Evolutionary conservation across 1,140 invertebrate genomes (phyloP).

Genomic region (Drosophila tristis): DNA sequence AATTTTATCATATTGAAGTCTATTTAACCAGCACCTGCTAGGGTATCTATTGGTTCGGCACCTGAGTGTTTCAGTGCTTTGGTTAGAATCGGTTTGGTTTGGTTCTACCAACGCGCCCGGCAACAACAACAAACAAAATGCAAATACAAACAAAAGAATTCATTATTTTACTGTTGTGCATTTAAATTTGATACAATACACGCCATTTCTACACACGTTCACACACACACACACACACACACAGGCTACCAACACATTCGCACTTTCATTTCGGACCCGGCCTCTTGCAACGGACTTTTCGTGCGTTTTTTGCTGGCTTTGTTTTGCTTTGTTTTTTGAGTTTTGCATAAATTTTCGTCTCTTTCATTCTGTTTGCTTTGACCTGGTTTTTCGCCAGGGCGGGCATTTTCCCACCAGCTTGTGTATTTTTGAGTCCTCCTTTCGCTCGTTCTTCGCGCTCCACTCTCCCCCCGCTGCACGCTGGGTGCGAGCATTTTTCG

Average conservation of each 20-base stretch:
- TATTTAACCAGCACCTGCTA: background rate
- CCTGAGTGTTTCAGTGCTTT: conserved; percentile 24
- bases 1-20: background rate
- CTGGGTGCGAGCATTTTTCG: conserved; percentile 67
- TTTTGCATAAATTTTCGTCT: conserved; percentile 80
- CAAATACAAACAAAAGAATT: conserved; percentile 79
- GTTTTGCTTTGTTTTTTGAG: conserved; percentile 55
- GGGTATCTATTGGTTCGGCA: background rate
- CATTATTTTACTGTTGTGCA: conserved; percentile 77
- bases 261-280: conserved; percentile 47
- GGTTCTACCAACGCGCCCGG: conserved; percentile 42
- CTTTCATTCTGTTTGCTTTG: conserved; percentile 78
- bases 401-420: conserved; percentile 44
- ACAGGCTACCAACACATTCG: conserved; percentile 18
- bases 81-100: conserved; percentile 37
- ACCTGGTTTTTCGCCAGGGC: conserved; percentile 71
- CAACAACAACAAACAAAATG: conserved; percentile 44
- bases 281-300: conserved; percentile 71
- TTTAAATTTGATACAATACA: conserved; percentile 82
- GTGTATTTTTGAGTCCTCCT: conserved; percentile 44
- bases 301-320: conserved; percentile 28
- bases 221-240: conserved; percentile 24
- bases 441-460: conserved; percentile 32
- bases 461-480: conserved; percentile 20
- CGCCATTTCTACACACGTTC: conserved; percentile 71